Base-by-base conservation (phyloP, 2,113 vertebrate species). In the Proterorhinus semilunaris region DNA sequence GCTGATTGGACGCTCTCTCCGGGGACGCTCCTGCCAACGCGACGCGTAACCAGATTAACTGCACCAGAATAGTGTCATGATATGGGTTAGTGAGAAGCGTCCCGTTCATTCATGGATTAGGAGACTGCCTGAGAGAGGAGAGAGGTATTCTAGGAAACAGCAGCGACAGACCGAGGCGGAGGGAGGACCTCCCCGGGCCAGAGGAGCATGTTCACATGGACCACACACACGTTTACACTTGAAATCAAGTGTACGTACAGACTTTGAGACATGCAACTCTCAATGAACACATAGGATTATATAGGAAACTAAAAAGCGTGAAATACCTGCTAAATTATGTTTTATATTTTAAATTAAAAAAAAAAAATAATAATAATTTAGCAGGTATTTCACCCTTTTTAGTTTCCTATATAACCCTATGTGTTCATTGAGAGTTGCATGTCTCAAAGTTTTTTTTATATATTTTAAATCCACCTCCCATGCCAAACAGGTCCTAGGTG, bases 11-110 rank as follows among this genome's bases (percentile, higher is more conserved):
- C 66, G 69, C 62, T 62, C 2, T 17, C 51, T 57, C 68, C 10
- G 44, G 58, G 71, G 71, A 64, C 71, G 16, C 46, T 17, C 8
- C 65, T 65, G 76, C 80, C 86, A 83, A 62, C 0, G 27, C 80
- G 61, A 68, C 69, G 69, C 82, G 78, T 84, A 90, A 90, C 71
- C 82, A 85, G 84, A 83, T 88, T 87, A 88, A 66, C 71, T 10
- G 27, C 44, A 68, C 79, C 52, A 76, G 77, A 86, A 83, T 85
- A 88, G 81, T 65, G 72, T 74, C 44, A 11, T 62, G 61, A 82
- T 69, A 67, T 42, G 59, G 68, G 79, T 69, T 72, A 74, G 49
- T 68, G 49, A 65, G 57, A 57, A 70, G 65, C 7, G 5, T 15
- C 72, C 58, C 65, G 68, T 73, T 79, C 71, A 78, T 87, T 82